phyloP scores from a whole-genome alignment of 2,797 vertebrate genomes.

The Nyctibius grandis region DNA sequence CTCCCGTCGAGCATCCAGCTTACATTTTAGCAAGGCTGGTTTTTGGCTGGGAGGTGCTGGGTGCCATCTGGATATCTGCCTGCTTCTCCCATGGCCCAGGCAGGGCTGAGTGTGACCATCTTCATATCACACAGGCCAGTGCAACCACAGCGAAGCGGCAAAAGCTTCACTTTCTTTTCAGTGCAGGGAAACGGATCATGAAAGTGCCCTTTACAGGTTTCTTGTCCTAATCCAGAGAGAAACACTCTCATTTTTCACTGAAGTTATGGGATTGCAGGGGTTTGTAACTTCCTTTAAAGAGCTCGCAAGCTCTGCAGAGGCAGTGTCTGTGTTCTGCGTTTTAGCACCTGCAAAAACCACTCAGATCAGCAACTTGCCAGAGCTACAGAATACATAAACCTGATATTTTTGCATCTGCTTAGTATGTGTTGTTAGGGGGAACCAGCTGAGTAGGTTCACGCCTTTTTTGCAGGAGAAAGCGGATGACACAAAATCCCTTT shows the following conservation, averaged over 20 bases:
- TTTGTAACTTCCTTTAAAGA: conserved; percentile 17
- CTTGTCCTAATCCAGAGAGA: neutral
- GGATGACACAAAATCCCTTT: conserved; percentile 1
- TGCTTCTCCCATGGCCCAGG: neutral
- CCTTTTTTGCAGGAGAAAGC: neutral
- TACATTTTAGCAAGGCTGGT: neutral
- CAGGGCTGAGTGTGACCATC: neutral
- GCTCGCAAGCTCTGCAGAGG: conserved; percentile 27
- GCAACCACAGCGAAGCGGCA: neutral
- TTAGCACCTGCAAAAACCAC: conserved; percentile 63
- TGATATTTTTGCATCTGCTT: conserved; percentile 52
- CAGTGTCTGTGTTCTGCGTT: conserved; percentile 24
- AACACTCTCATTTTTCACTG: neutral
- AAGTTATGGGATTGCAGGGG: neutral
- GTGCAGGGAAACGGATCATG: neutral
- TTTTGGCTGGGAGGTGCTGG: neutral
- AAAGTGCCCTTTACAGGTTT: neutral
- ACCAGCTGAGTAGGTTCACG: conserved; percentile 38
- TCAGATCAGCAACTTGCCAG: conserved; percentile 60
- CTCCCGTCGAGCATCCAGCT: fast-evolving
- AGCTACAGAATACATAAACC: conserved; percentile 43
- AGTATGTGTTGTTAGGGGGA: conserved; percentile 16
- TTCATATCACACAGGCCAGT: neutral
- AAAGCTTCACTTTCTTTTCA: neutral
- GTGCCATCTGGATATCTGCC: neutral